Conservation (phyloP, 2,113 vertebrate species). For the Thamnophis sirtalis region DNA sequence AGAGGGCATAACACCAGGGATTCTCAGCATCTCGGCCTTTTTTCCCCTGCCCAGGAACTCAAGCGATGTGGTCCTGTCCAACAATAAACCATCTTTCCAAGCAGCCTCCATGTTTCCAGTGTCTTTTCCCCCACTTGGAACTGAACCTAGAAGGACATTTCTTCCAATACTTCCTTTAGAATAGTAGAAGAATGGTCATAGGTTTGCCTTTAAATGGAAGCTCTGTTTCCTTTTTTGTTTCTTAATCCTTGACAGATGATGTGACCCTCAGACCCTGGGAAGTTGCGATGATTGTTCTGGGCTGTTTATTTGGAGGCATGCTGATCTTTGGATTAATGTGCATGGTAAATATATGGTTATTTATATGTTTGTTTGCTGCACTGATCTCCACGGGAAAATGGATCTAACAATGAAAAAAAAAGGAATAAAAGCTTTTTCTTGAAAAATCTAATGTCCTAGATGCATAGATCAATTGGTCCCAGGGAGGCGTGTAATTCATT, state of each 20-base stretch:
- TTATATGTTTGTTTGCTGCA: neutral
- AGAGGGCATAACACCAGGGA: no score
- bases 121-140: no score
- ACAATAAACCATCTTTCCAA: no score
- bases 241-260: neutral
- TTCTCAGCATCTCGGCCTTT: no score
- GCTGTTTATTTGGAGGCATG: neutral
- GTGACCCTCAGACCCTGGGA: neutral
- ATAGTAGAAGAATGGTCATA: neutral
- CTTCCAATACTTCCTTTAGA: neutral
- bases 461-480: neutral
- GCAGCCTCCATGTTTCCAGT: no score
- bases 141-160: no score
- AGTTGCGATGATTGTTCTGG: conserved; percentile 4
- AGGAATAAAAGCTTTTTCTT: neutral
- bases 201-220: neutral
- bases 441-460: neutral
- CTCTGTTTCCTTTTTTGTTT: neutral
- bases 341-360: neutral
- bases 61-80: no score
- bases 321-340: neutral
- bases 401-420: neutral
- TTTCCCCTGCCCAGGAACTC: no score
- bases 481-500: neutral
- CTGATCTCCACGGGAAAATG: neutral